Conservation (phyloP, 2,113 vertebrate genomes). For the Brachyistius frenatus region DNA sequence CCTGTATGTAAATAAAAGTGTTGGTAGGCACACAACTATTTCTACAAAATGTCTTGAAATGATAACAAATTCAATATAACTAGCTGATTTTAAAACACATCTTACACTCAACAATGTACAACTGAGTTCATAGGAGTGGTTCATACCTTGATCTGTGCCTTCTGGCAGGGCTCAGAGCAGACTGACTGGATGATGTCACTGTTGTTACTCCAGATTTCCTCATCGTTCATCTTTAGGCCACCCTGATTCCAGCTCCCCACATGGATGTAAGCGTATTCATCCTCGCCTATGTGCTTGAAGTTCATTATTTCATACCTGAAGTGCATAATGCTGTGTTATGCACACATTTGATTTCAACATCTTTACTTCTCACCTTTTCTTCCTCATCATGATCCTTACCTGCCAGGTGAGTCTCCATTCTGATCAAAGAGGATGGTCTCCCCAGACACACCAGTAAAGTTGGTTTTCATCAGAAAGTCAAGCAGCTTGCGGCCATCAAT, state of each 20-base stretch:
- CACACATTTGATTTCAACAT: neutral
- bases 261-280: slow-evolving; percentile 95
- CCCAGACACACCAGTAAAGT: slow-evolving; percentile 95
- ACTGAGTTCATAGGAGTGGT: neutral
- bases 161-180: slow-evolving; percentile 96
- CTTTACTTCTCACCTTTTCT: neutral
- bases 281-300: slow-evolving; percentile 94
- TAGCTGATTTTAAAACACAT: neutral
- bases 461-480: slow-evolving; percentile 97
- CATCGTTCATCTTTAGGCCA: slow-evolving; percentile 96
- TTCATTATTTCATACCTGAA: slow-evolving; percentile 99
- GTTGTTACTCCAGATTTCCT: slow-evolving; percentile 95
- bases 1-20: neutral
- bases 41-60: neutral
- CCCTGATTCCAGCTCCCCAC: slow-evolving; percentile 99
- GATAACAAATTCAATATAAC: neutral
- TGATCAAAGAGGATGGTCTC: slow-evolving; percentile 95
- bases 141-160: slow-evolving; percentile 96
- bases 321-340: neutral
- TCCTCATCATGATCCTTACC: slow-evolving; percentile 78
- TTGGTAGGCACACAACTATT: neutral
- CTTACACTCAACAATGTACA: neutral
- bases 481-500: slow-evolving; percentile 95
- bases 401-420: slow-evolving; percentile 97
- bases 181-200: slow-evolving; percentile 92